Conservation (phyloP, 2,888 invertebrate genomes). For the Tenthredo distinguenda region DNA sequence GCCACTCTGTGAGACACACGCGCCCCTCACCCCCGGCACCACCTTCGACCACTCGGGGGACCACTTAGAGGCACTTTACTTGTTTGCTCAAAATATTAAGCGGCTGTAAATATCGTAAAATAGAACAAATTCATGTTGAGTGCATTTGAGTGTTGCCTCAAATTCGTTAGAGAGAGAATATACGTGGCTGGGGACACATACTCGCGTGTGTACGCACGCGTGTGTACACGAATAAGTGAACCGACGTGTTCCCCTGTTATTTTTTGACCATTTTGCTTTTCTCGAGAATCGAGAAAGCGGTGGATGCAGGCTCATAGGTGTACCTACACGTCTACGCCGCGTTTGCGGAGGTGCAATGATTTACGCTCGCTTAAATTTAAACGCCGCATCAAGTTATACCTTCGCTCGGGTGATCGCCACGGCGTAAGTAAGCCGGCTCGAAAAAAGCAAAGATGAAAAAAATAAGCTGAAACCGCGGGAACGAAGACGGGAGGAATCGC, state of each 20-base stretch:
- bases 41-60: constrained; percentile 60
- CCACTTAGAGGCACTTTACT: constrained; percentile 71
- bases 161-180: constrained; percentile 32
- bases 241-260: background rate
- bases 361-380: constrained; percentile 47
- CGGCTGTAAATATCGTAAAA: constrained; percentile 69
- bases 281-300: background rate
- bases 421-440: constrained; percentile 35
- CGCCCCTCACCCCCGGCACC: constrained; percentile 53
- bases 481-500: constrained; percentile 28
- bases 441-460: background rate
- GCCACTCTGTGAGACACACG: constrained; percentile 41
- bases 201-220: background rate
- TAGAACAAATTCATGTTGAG: constrained; percentile 70
- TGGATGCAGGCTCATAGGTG: too few relatives aligned
- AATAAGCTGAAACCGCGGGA: background rate
- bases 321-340: background rate
- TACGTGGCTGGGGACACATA: background rate
- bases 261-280: too few relatives aligned
- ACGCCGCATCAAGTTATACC: constrained; percentile 31
- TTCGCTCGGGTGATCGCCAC: constrained; percentile 21
- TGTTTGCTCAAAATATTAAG: constrained; percentile 73
- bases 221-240: background rate
- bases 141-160: constrained; percentile 63
- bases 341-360: constrained; percentile 26